Conservation (phyloP, 2,113 vertebrate species). For the Motacilla tschutschensis region DNA sequence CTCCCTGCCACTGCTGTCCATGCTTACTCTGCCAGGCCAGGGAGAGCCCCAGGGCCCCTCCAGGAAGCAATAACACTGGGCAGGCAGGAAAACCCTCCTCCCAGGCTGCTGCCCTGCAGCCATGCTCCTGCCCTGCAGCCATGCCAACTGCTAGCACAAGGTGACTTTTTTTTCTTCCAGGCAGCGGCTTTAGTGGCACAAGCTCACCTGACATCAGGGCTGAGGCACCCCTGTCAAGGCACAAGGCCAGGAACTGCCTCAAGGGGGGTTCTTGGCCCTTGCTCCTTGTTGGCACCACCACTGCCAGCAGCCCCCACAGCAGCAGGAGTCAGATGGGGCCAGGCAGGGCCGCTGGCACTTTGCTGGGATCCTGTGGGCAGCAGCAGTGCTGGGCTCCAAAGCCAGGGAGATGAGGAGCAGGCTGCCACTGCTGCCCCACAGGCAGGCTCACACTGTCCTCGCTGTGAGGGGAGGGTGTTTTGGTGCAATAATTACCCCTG, state of each 20-base stretch:
- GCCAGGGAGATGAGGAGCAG: neutral
- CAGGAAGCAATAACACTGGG: slow-evolving; percentile 48
- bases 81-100: neutral
- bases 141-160: slow-evolving; percentile 14
- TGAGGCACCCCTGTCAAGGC: neutral
- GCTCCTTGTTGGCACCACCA: neutral
- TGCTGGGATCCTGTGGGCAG: neutral
- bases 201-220: neutral
- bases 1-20: neutral
- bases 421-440: neutral
- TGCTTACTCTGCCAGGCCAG: neutral
- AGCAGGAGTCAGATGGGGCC: rapidly evolving
- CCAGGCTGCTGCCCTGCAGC: neutral
- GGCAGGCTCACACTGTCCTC: neutral
- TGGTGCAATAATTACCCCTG: slow-evolving; percentile 56
- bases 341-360: neutral
- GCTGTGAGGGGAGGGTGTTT: slow-evolving; percentile 23
- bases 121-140: neutral
- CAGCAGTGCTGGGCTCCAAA: neutral
- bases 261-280: neutral
- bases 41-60: neutral
- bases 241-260: neutral
- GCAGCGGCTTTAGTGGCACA: slow-evolving; percentile 1
- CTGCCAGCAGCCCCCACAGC: neutral
- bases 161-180: neutral